phyloP scores from a whole-genome alignment of 1,140 invertebrate genomes.

The Sweltsa coloradensis region DNA sequence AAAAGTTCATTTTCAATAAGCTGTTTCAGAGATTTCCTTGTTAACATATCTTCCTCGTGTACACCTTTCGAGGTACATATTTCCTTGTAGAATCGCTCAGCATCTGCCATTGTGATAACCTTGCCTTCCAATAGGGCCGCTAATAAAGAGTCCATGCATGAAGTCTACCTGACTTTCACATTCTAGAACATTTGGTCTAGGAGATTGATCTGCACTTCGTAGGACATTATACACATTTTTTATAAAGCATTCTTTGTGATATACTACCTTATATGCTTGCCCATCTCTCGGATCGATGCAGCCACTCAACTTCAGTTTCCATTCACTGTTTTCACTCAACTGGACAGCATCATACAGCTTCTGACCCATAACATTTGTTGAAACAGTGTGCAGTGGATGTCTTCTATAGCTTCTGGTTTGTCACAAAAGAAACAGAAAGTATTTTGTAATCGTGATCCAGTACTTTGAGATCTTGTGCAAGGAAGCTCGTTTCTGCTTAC shows the following conservation, averaged over 20 bases:
- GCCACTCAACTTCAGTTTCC: constrained; percentile 4
- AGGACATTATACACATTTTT: constrained; percentile 6
- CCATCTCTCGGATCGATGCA: constrained; percentile 6
- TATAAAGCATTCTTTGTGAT: constrained; percentile 9
- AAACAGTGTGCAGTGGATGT: not conserved
- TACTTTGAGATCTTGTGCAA: constrained; percentile 5
- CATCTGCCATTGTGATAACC: constrained; percentile 5
- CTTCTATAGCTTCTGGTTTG: not conserved
- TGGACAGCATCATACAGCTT: constrained; percentile 3
- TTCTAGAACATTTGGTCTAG: not conserved
- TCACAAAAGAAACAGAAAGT: constrained; percentile 3
- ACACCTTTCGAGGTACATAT: constrained; percentile 7
- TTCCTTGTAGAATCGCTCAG: constrained; percentile 5
- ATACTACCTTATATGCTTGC: constrained; percentile 6
- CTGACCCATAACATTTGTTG: not conserved
- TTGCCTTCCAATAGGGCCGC: constrained; percentile 2
- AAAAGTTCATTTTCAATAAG: constrained; percentile 8
- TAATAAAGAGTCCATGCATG: constrained; percentile 7
- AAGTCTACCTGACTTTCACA: constrained; percentile 3
- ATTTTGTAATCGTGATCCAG: not conserved
- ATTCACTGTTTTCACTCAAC: not conserved
- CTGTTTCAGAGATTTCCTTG: constrained; percentile 1
- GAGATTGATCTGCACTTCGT: constrained; percentile 3
- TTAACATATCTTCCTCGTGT: constrained; percentile 2
- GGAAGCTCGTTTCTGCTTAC: constrained; percentile 1